These are phyloP conservation scores for Helleia helle DNA, from an alignment of 2,888 invertebrate species.

Conservation along the genomic window DNA sequence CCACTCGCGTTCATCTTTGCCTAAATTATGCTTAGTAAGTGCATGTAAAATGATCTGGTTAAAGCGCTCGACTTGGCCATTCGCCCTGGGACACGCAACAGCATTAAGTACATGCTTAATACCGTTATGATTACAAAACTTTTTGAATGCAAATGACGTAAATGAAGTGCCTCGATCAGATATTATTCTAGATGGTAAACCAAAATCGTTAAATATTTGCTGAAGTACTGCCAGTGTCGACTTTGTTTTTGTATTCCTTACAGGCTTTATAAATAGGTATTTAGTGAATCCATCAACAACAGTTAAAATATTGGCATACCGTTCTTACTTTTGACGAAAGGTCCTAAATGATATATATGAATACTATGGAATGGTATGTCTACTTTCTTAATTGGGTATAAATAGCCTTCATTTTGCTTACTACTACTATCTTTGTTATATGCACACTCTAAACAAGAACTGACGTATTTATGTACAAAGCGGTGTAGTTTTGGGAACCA, in stretches of 20 bases:
- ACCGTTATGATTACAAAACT: constrained; percentile 25
- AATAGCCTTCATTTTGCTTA: constrained; percentile 23
- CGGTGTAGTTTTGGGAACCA: constrained; percentile 41
- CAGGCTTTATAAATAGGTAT: constrained; percentile 30
- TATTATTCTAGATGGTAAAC: constrained; percentile 24
- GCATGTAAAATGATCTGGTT: constrained; percentile 14
- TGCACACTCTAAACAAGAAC: constrained; percentile 38
- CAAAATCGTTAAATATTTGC: constrained; percentile 23
- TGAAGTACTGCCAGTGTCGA: constrained; percentile 26
- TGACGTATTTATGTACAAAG: constrained; percentile 39
- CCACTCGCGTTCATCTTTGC: constrained; percentile 11
- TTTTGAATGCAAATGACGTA: constrained; percentile 31
- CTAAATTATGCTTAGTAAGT: constrained; percentile 6
- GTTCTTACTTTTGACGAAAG: constrained; percentile 31
- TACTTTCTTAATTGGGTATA: constrained; percentile 43
- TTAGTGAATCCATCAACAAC: constrained; percentile 39
- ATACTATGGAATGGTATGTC: constrained; percentile 38
- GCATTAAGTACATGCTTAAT: constrained; percentile 25
- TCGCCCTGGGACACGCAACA: constrained; percentile 18
- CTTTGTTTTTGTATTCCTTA: constrained; percentile 27
- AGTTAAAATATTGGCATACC: constrained; percentile 30
- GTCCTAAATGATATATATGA: constrained; percentile 46
- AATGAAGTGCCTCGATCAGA: constrained; percentile 38
- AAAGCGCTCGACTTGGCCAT: constrained; percentile 27
- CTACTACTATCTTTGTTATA: constrained; percentile 26